Evolutionary conservation across 2,797 vertebrate genomes (phyloP), one percentile per base, ranked within the genome.

Genomic region (Fringilla coelebs): DNA sequence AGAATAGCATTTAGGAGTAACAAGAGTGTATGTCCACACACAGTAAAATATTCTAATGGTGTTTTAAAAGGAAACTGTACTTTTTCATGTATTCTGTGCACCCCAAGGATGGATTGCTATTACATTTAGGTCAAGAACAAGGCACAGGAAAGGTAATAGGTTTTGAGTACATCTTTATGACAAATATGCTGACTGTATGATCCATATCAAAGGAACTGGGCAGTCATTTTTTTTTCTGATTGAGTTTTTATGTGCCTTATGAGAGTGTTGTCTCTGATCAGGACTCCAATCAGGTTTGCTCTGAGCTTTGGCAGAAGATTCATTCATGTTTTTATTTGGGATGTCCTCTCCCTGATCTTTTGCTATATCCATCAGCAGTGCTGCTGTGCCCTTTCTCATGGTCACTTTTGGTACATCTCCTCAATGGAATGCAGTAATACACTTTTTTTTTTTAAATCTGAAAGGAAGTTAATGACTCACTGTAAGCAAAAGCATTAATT

Each of bases 21-120:
- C 97, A 97, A 96, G 97, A 98, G 97, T 98, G 97, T 97, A 97
- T 97, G 98, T 98, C 98, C 97, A 98, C 98, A 98, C 94, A 96
- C 96, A 98, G 97, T 97, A 97, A 98, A 98, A 98, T 98, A 98
- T 97, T 97, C 97, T 98, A 97, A 98, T 97, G 94, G 96, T 76
- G 85, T 97, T 98, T 97, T 96, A 97, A 97, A 97, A 97, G 95
- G 97, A 96, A 96, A 91, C 93, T 96, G 93, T 95, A 96, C 96
- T 97, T 97, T 97, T 97, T 96, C 96, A 94, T 93, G 96, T 97
- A 75, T 97, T 97, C 92, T 94, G 31, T 91, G 88, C 89, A 96
- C 97, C 96, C 96, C 91, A 95, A 97, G 97, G 97, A 98, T 97
- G 94, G 95, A 96, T 97, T 95, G 95, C 94, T 96, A 86, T 97